A percentile compares a stretch with the other conserved stretches of the same genome.
These are phyloP conservation scores for Rhaphigaster nebulosa DNA, from an alignment of 2,888 invertebrate species.

Conservation along the genomic window DNA sequence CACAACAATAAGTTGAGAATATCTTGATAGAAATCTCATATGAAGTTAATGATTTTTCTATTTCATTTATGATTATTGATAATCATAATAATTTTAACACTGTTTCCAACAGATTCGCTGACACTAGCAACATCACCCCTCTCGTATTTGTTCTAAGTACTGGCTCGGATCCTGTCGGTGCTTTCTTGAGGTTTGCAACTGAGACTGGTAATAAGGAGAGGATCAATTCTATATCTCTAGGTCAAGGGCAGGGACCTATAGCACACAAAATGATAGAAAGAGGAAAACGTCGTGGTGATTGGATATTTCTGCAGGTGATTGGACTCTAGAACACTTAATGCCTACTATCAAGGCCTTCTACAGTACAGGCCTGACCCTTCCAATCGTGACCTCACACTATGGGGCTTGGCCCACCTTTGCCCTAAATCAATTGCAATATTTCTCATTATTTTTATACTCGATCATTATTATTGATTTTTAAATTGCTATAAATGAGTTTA, in stretches of 20 bases:
- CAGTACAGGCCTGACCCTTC: too few relatives aligned
- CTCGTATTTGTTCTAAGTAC: constrained; percentile 89
- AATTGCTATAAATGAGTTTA: too few relatives aligned
- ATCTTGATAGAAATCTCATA: too few relatives aligned
- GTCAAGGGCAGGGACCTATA: constrained; percentile 91
- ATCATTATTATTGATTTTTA: too few relatives aligned
- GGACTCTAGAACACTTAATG: not conserved
- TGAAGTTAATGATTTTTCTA: too few relatives aligned
- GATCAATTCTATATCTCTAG: constrained; percentile 87
- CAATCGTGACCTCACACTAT: too few relatives aligned
- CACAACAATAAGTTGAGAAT: too few relatives aligned
- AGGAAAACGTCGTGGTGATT: constrained; percentile 82
- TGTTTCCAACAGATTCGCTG: constrained; percentile 74
- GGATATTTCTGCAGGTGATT: constrained; percentile 88
- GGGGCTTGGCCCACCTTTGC: too few relatives aligned
- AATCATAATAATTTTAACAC: not conserved
- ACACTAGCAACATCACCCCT: constrained; percentile 81
- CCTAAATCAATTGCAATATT: too few relatives aligned
- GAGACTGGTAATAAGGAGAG: constrained; percentile 80
- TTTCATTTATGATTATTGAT: not conserved
- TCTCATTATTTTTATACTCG: too few relatives aligned
- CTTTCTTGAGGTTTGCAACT: constrained; percentile 84
- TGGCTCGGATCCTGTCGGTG: constrained; percentile 89
- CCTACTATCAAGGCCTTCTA: too few relatives aligned
- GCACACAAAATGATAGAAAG: constrained; percentile 84